A percentile compares a stretch with the other conserved stretches of the same genome.
phyloP scores from a whole-genome alignment of 1,140 invertebrate genomes.

The Ctenoplectra terminalis region DNA sequence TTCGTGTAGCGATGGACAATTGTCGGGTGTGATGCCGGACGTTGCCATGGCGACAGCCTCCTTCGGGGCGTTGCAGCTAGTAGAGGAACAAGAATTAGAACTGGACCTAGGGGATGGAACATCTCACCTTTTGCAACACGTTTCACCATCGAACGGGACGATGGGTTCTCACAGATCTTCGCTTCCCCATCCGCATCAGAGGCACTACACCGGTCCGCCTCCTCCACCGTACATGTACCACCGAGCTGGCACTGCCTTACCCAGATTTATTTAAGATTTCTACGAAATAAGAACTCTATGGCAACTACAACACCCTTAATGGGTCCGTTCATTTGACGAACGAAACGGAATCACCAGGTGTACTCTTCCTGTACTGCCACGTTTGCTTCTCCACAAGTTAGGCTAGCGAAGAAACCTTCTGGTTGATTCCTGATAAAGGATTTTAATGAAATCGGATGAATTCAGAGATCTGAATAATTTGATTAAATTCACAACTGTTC shows the following conservation, averaged over 20 bases:
- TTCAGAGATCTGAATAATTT: background rate
- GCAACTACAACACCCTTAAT: slow-evolving; percentile 28
- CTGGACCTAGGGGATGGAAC: slow-evolving; percentile 91
- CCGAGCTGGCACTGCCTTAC: slow-evolving; percentile 77
- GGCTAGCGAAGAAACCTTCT: background rate
- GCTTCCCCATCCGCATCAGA: slow-evolving; percentile 77
- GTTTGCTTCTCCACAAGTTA: background rate
- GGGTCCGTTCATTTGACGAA: slow-evolving; percentile 12
- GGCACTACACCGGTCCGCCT: slow-evolving; percentile 77
- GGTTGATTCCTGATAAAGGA: background rate
- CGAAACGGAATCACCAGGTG: slow-evolving; percentile 7
- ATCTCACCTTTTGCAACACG: slow-evolving; percentile 83
- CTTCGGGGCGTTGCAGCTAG: slow-evolving; percentile 87
- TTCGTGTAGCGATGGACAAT: slow-evolving; percentile 86
- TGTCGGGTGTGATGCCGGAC: slow-evolving; percentile 93
- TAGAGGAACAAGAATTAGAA: slow-evolving; percentile 86
- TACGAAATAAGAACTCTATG: slow-evolving; percentile 53
- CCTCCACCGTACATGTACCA: slow-evolving; percentile 79
- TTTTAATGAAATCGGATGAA: background rate
- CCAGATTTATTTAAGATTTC: slow-evolving; percentile 80
- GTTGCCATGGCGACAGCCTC: slow-evolving; percentile 94
- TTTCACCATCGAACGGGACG: slow-evolving; percentile 70
- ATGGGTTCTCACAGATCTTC: slow-evolving; percentile 74
- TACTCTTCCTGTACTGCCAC: slow-evolving; percentile 24
- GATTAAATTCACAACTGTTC: background rate